Evolutionary conservation across 2,888 invertebrate species (phyloP).

Genomic region (Drosophila subquinaria): DNA sequence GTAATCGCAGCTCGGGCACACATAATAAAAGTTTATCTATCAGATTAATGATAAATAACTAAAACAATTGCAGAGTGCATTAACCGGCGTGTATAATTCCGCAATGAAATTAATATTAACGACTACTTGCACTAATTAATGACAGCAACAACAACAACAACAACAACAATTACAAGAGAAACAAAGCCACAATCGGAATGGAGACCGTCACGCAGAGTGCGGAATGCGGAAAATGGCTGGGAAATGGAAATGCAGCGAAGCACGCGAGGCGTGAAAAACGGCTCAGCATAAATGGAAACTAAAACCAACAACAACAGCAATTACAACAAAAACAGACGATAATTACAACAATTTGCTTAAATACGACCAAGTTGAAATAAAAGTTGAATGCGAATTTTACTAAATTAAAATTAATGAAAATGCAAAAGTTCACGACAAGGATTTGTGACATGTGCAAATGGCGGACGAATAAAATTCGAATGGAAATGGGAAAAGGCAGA

Average conservation of each 20-base stretch:
- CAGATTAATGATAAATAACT: constrained; percentile 45
- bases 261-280: constrained; percentile 57
- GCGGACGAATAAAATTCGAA: constrained; percentile 49
- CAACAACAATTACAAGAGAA: constrained; percentile 46
- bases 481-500: constrained; percentile 10
- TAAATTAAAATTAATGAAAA: constrained; percentile 74
- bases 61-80: constrained; percentile 67
- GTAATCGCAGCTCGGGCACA: constrained; percentile 38
- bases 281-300: constrained; percentile 31
- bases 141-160: constrained; percentile 40
- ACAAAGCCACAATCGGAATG: constrained; percentile 42
- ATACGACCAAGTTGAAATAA: constrained; percentile 34
- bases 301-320: constrained; percentile 9
- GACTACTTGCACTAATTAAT: constrained; percentile 68
- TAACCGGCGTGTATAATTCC: constrained; percentile 65
- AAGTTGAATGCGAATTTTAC: constrained; percentile 37
- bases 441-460: constrained; percentile 32
- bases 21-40: constrained; percentile 51
- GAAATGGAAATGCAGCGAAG: constrained; percentile 50
- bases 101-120: constrained; percentile 74
- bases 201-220: constrained; percentile 65
- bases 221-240: constrained; percentile 51
- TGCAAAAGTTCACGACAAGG: constrained; percentile 50
- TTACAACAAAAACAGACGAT: constrained; percentile 13
- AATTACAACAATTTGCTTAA: constrained; percentile 46